Evolutionary conservation across 2,888 invertebrate species (phyloP).

Genomic region (Drosophila conformis): DNA sequence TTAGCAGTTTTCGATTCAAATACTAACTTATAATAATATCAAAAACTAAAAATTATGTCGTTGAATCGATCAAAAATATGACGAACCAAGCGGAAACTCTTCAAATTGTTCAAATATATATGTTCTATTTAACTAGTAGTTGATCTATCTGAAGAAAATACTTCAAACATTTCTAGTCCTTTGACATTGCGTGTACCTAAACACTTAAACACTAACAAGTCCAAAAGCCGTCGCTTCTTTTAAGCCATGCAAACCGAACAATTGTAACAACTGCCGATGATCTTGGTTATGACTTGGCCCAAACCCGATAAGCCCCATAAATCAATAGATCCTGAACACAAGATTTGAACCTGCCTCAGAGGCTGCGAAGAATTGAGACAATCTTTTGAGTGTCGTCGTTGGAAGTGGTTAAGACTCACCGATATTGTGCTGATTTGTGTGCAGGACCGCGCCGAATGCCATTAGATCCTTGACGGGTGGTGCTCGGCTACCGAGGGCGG

Average conservation of each 20-base stretch:
- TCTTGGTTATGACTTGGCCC: neutral
- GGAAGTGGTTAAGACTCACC: constrained; percentile 74
- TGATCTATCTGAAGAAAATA: neutral
- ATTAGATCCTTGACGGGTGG: constrained; percentile 85
- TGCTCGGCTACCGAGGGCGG: constrained; percentile 85
- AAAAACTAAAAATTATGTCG: neutral
- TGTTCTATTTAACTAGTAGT: neutral
- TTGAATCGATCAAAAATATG: neutral
- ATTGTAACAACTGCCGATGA: neutral
- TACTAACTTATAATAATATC: no score
- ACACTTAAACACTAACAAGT: neutral
- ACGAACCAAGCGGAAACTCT: neutral
- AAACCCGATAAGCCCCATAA: neutral
- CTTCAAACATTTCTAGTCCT: neutral
- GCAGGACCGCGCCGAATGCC: constrained; percentile 85
- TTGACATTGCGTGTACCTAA: neutral
- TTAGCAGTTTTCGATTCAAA: neutral
- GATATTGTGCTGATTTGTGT: constrained; percentile 85
- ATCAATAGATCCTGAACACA: neutral
- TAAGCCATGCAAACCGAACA: neutral
- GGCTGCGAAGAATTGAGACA: neutral
- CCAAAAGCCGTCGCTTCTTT: neutral
- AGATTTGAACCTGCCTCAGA: neutral
- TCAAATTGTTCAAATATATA: neutral
- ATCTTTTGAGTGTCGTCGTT: neutral